phyloP scores from a whole-genome alignment of 2,797 vertebrate species.

The Cichlasoma orientale region DNA sequence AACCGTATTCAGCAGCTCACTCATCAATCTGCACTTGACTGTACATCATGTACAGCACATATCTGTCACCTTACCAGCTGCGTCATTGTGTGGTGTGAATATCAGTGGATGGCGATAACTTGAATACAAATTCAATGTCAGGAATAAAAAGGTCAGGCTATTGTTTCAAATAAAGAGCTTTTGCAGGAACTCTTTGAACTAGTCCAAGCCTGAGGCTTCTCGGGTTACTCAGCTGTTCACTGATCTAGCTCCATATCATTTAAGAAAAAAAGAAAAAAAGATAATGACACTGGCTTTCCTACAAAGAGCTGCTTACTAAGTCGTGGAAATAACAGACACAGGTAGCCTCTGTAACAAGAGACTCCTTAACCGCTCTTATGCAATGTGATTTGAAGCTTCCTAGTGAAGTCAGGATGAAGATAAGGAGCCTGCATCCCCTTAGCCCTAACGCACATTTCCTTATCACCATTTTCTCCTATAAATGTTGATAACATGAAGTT shows the following conservation, averaged over 20 bases:
- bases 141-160: neutral
- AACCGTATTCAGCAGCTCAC: neutral
- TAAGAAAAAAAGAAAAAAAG: neutral
- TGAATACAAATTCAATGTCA: neutral
- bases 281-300: neutral
- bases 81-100: neutral
- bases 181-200: neutral
- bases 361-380: neutral
- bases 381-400: neutral
- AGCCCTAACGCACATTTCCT: neutral
- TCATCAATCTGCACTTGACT: neutral
- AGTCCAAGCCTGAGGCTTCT: neutral
- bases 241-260: neutral
- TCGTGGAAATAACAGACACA: neutral
- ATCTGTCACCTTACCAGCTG: neutral
- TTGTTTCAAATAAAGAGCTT: neutral
- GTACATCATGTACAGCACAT: neutral
- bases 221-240: neutral
- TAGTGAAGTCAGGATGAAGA: neutral
- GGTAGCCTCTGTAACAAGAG: neutral
- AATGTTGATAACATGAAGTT: neutral
- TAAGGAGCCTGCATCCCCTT: neutral
- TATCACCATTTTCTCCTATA: neutral
- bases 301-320: neutral
- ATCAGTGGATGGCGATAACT: neutral